phyloP scores from a whole-genome alignment of 2,888 invertebrate genomes.

The Eilema depressum region DNA sequence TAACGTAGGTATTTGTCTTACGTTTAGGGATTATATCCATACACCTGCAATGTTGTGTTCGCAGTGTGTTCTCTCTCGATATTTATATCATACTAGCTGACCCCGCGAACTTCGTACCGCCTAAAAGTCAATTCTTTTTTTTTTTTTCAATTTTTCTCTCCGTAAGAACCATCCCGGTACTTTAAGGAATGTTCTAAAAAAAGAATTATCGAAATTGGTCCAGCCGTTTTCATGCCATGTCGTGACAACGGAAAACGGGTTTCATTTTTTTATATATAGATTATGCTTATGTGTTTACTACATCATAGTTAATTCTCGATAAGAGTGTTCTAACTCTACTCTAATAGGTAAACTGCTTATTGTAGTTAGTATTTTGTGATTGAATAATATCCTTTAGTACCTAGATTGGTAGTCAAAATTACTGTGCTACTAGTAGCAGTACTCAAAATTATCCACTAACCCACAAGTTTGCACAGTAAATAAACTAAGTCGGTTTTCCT shows the following conservation, averaged over 20 bases:
- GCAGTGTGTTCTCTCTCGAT: background rate
- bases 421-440: background rate
- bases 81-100: background rate
- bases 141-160: too few species aligned
- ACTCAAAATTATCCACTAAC: background rate
- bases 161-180: too few species aligned
- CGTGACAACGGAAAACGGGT: too few species aligned
- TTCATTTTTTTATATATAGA: too few species aligned
- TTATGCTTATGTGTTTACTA: background rate
- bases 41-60: constrained; percentile 19
- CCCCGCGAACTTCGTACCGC: too few species aligned
- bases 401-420: background rate
- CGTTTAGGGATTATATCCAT: constrained; percentile 29
- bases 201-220: too few species aligned
- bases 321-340: background rate
- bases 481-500: constrained; percentile 4
- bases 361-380: background rate
- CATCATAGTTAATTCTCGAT: background rate
- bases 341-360: background rate
- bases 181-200: too few species aligned
- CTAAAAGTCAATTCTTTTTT: too few species aligned
- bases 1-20: constrained; percentile 25
- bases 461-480: background rate
- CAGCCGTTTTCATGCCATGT: too few species aligned
- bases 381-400: background rate